These are phyloP conservation scores for Podiceps cristatus DNA, from an alignment of 2,113 vertebrate species.

Conservation along the genomic window DNA sequence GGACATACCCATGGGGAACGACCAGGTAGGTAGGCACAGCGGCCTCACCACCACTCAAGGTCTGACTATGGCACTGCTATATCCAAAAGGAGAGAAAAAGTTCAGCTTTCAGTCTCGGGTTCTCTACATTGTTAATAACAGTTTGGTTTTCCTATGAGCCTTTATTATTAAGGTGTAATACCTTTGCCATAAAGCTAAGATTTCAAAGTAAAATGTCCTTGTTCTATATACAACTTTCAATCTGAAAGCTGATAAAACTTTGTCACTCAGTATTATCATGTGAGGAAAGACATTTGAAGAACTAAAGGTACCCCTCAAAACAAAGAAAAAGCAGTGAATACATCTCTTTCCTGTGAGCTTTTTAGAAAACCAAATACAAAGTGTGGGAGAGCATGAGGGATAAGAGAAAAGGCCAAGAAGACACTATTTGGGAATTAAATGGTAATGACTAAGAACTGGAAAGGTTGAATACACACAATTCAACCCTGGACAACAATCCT, in stretches of 20 bases:
- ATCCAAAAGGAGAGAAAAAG: background rate
- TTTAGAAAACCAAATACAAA: background rate
- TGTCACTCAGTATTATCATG: background rate
- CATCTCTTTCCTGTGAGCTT: background rate
- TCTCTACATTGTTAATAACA: background rate
- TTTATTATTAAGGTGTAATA: background rate
- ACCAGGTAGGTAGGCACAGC: background rate
- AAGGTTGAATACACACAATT: background rate
- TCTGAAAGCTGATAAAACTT: background rate
- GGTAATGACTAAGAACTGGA: background rate
- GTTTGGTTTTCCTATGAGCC: background rate
- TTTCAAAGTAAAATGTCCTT: background rate
- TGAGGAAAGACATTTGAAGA: background rate
- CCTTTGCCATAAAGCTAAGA: background rate
- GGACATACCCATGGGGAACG: rapidly evolving
- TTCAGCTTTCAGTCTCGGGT: background rate
- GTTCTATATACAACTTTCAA: background rate
- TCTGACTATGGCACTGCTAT: background rate
- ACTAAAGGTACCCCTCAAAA: background rate
- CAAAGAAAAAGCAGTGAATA: background rate
- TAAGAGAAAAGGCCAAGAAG: background rate
- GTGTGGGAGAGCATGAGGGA: background rate
- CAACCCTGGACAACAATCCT: background rate
- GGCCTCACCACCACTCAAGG: background rate
- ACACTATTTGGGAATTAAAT: background rate